These are phyloP conservation scores for Calameuta filiformis DNA, from an alignment of 2,888 invertebrate species.

Conservation along the genomic window DNA sequence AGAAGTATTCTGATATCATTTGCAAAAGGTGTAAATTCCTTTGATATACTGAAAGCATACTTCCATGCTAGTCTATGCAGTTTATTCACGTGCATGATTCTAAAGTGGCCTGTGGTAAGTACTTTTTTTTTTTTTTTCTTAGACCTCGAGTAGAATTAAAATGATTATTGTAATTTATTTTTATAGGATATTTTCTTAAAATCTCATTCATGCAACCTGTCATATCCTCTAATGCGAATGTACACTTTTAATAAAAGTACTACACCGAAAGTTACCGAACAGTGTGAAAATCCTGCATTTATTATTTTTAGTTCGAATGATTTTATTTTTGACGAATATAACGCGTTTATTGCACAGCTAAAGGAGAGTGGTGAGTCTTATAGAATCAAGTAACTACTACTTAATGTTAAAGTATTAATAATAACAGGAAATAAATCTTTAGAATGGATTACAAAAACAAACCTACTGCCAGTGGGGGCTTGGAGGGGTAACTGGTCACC, in stretches of 20 bases:
- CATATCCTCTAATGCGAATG: constrained; percentile 41
- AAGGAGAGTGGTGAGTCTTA: constrained; percentile 42
- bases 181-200: constrained; percentile 23
- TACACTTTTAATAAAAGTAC: background rate
- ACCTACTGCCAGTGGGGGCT: constrained; percentile 71
- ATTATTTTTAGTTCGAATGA: constrained; percentile 40
- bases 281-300: background rate
- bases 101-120: constrained; percentile 54
- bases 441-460: constrained; percentile 73
- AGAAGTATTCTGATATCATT: constrained; percentile 71
- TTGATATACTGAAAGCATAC: constrained; percentile 75
- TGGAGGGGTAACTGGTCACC: constrained; percentile 65
- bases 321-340: constrained; percentile 48
- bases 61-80: constrained; percentile 75
- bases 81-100: constrained; percentile 62
- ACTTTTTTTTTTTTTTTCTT: background rate
- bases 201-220: constrained; percentile 41
- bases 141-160: constrained; percentile 15
- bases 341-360: constrained; percentile 44
- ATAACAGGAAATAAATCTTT: constrained; percentile 20
- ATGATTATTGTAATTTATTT: constrained; percentile 8
- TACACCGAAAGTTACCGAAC: background rate
- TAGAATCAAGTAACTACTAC: background rate
- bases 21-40: constrained; percentile 67
- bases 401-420: background rate